These are phyloP conservation scores for Enteromius paludinosus DNA, from an alignment of 2,797 vertebrate genomes.

Conservation along the genomic window DNA sequence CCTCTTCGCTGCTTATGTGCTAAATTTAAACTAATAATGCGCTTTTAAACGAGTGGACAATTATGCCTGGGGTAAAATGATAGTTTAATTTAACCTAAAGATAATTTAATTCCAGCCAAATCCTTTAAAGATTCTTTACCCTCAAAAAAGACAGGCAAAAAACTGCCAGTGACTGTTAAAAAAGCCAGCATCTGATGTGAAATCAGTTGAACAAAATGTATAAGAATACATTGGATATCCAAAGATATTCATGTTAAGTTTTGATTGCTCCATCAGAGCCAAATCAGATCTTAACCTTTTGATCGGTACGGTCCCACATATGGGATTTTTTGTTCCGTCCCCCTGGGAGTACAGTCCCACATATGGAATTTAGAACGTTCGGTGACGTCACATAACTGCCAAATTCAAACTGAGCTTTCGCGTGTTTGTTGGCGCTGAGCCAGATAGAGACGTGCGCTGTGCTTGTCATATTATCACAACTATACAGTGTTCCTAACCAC, in stretches of 20 bases:
- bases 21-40: constrained; percentile 31
- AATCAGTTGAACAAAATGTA: constrained; percentile 59
- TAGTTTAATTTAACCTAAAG: constrained; percentile 17
- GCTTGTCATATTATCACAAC: too few relatives aligned
- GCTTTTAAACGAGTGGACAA: constrained; percentile 35
- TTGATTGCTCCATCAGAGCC: neutral
- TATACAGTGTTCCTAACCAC: too few relatives aligned
- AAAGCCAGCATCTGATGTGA: neutral
- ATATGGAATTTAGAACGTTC: too few relatives aligned
- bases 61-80: constrained; percentile 29
- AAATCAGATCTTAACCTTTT: constrained; percentile 1
- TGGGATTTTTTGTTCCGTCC: neutral
- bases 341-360: too few relatives aligned
- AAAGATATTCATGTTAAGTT: constrained; percentile 52
- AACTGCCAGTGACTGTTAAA: neutral
- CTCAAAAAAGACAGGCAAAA: neutral
- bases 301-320: too few relatives aligned
- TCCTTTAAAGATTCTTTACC: neutral
- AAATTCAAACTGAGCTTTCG: too few relatives aligned
- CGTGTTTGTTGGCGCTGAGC: too few relatives aligned
- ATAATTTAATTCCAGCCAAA: constrained; percentile 10
- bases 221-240: constrained; percentile 47
- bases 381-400: too few relatives aligned
- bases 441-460: too few relatives aligned
- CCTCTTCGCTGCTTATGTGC: constrained; percentile 23